Percentiles rank a stretch among this genome's conserved stretches.
Conservation (phyloP, 1,140 invertebrate genomes). For the Doryteuthis pealeii region DNA sequence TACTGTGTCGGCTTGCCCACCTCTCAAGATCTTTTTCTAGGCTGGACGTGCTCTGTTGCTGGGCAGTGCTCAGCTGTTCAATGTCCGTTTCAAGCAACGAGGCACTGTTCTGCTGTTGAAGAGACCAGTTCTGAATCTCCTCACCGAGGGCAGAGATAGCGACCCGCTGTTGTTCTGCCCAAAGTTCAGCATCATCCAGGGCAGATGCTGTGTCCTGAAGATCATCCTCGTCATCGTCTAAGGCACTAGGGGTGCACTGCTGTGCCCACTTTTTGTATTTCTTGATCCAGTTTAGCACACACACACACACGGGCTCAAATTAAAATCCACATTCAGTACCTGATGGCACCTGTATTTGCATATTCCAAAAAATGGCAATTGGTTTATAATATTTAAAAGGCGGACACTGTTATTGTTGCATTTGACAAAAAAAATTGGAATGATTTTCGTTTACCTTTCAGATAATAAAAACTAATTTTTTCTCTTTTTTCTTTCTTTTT, state of each 20-base stretch:
- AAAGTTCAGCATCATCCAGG: not conserved
- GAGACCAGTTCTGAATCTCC: not conserved
- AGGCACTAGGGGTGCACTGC: not conserved
- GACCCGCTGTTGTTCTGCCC: not conserved
- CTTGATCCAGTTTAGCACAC: constrained; percentile 6
- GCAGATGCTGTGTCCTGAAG: not conserved
- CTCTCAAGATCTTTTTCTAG: constrained; percentile 2
- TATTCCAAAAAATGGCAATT: too few species aligned
- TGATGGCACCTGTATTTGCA: too few species aligned
- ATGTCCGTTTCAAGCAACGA: not conserved
- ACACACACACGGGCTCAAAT: too few species aligned
- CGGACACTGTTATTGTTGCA: too few species aligned
- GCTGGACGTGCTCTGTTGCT: not conserved
- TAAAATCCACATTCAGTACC: too few species aligned
- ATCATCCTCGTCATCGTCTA: not conserved
- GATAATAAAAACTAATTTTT: too few species aligned
- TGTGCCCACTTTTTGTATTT: not conserved
- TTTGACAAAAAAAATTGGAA: too few species aligned
- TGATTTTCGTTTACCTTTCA: too few species aligned
- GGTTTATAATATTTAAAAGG: too few species aligned
- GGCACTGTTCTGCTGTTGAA: constrained; percentile 1
- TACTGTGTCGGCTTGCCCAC: not conserved
- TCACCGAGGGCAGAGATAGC: not conserved
- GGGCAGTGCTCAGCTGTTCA: not conserved
- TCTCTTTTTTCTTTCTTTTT: too few species aligned